Base-by-base conservation (phyloP, 2,113 vertebrate species). In the Chrysochloris asiatica region DNA sequence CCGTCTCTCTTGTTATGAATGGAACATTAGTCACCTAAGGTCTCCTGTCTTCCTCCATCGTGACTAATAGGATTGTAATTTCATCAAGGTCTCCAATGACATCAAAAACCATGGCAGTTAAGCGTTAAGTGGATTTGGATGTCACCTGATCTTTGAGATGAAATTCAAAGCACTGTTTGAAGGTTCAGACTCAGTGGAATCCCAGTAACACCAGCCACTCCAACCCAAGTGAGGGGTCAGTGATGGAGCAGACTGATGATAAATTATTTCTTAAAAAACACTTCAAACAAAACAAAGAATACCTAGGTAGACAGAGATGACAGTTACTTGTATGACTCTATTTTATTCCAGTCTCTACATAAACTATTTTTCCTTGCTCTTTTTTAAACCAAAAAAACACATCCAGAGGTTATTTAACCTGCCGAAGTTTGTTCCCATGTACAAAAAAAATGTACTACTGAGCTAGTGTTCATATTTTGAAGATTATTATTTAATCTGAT, bases 21-120 rank as follows among this genome's bases (percentile, higher is more conserved):
- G 48, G 96, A 96, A 83, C 92, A 94, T 94, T 94, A 97, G 93
- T 69, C 87, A 94, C 94, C 96, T 89, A 92, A 65, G 90, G 83
- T 97, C 90, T 93, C 92, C 96, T 87, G 54, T 85, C 92, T 95
- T 95, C 83, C 88, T 63, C 65, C 77, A 54, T 88, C 83, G 4
- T 94, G 96, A 89, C 91, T 96, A 97, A 98, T 95, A 95, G 96
- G 85, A 88, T 96, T 97, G 95, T 96, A 97, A 97, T 97, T 96
- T 96, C 95, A 97, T 95, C 0, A 10, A 94, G 93, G 95, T 83
- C 95, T 97, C 94, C 89, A 90, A 94, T 95, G 96, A 95, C 75
- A 85, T 94, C 92, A 92, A 78, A 93, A 96, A 90, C 93, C 84
- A 92, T 38, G 48, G 86, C 83, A 96, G 82, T 86, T 87, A 95